Base-by-base conservation (phyloP, 2,113 vertebrate genomes). In the Trachemys scripta region DNA sequence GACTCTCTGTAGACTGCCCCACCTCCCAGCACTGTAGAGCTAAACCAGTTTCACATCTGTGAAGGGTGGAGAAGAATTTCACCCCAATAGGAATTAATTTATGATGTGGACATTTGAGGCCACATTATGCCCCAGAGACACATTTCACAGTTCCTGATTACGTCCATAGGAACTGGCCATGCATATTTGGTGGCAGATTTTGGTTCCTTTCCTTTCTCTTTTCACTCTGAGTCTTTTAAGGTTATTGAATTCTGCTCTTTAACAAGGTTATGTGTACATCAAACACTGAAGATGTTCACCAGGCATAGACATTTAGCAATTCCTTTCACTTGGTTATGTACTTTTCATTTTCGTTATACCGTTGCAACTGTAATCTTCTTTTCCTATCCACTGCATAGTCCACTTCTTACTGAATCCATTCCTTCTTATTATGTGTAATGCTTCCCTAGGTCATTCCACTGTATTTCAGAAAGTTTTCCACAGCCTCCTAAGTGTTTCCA, bases 381-480 rank as follows among this genome's bases (percentile, higher is more conserved):
- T 72, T 22, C 65, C 65, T 72, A 10, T 38, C 93, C 27, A 35
- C 50, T 62, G 95, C 1, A 45, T 49, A 85, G 93, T 97, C 92
- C 50, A 69, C 94, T 96, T 94, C 84, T 97, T 95, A 95, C 95
- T 92, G 95, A 86, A 94, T 97, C 95, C 95, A 96, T 91, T 96
- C 54, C n/a, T 95, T 90, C 92, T 97, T 96, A 93, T 96, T 65
- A 76, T 27, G 90, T 80, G 93, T 95, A 98, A 96, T 54, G 84
- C 91, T 97, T 94, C 11, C 86, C 96, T 97, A 95, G 95, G 90
- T 98, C 96, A 97, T 96, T 98, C 97, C 95, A 96, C 95, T 95
- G 92, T 96, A 97, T 98, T 98, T 98, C 98, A 98, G 97, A 98
- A 98, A 98, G 96, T 98, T 98, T 98, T 98, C 98, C 98, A 98